phyloP scores from a whole-genome alignment of 2,888 invertebrate genomes.

The Eumacrocentrus americanus region DNA sequence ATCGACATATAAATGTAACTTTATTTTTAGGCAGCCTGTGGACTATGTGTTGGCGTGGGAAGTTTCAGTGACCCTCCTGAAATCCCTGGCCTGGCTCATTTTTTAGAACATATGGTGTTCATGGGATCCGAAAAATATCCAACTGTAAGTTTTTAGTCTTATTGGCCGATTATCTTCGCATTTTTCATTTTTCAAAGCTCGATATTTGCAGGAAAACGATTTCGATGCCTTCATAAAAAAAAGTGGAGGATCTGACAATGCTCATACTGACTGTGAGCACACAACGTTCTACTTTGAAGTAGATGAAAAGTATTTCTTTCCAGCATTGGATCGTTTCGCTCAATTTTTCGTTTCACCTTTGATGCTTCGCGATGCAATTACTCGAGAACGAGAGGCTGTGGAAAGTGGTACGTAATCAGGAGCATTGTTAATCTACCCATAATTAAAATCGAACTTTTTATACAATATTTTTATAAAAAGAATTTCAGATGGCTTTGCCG shows the following conservation, averaged over 20 bases:
- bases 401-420: conserved; percentile 72
- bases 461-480: conserved; percentile 59
- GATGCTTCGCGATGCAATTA: conserved; percentile 83
- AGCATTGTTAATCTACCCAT: background rate
- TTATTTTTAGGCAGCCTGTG: conserved; percentile 71
- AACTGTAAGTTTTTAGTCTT: too few relatives aligned
- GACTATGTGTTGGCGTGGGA: conserved; percentile 77
- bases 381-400: conserved; percentile 84
- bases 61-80: conserved; percentile 78
- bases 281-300: conserved; percentile 91
- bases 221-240: conserved; percentile 64
- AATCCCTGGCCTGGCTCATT: conserved; percentile 83
- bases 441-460: background rate
- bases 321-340: conserved; percentile 84
- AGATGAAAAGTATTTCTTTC: conserved; percentile 76
- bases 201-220: conserved; percentile 58
- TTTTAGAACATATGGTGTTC: conserved; percentile 91
- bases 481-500: conserved; percentile 81
- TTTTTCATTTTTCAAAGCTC: conserved; percentile 4
- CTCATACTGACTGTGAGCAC: conserved; percentile 84
- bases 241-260: conserved; percentile 86
- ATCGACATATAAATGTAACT: conserved; percentile 26
- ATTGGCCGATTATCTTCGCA: conserved; percentile 30
- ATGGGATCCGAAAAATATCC: conserved; percentile 93
- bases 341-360: conserved; percentile 88